Conservation (phyloP, 2,113 vertebrate species). For the Catharus bicknelli region DNA sequence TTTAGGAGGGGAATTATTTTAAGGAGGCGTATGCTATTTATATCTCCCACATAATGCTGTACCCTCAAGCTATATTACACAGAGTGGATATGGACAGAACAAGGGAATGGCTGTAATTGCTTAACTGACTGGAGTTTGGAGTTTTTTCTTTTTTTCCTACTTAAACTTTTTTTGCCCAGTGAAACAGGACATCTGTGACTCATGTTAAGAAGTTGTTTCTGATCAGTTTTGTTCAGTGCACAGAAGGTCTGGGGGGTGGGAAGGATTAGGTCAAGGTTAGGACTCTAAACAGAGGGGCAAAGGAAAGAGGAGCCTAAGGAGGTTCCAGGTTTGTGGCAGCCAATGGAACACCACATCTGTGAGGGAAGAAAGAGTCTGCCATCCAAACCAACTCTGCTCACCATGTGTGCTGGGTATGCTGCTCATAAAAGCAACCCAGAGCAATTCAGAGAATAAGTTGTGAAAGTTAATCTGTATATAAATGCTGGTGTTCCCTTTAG, state of each 20-base stretch:
- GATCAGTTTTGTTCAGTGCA: background rate
- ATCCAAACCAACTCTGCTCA: background rate
- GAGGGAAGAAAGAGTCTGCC: background rate
- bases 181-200: background rate
- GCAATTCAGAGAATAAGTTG: background rate
- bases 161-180: background rate
- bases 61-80: background rate
- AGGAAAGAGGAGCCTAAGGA: background rate
- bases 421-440: background rate
- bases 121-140: background rate
- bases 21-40: background rate
- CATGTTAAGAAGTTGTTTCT: background rate
- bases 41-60: background rate
- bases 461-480: background rate
- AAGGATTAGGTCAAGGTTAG: background rate
- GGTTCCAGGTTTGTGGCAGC: background rate
- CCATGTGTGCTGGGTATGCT: background rate
- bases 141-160: background rate
- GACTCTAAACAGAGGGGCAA: background rate
- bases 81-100: background rate
- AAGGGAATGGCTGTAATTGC: background rate
- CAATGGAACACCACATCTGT: background rate
- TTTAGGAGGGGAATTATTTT: constrained; percentile 1
- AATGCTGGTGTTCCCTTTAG: background rate
- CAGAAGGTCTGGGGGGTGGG: background rate